Evolutionary conservation across 2,888 invertebrate species (phyloP).

Genomic region (Scaptomyza parva): DNA sequence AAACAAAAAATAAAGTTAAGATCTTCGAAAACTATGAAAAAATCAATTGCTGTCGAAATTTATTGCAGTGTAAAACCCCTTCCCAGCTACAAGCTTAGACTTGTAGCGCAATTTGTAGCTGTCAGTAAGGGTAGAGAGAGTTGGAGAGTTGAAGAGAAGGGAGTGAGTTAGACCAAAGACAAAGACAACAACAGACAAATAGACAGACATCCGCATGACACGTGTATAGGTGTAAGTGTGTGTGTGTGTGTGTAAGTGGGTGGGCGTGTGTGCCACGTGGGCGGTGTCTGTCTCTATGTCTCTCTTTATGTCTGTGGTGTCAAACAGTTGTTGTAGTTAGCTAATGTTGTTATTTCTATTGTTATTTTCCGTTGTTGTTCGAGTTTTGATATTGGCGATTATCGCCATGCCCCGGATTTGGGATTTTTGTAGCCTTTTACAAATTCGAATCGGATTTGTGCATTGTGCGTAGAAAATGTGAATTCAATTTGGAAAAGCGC

Average conservation of each 20-base stretch:
- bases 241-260: constrained; percentile 50
- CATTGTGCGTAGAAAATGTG: constrained; percentile 67
- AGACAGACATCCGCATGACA: constrained; percentile 57
- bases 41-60: not conserved
- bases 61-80: constrained; percentile 16
- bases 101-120: constrained; percentile 80
- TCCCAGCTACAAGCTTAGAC: constrained; percentile 39
- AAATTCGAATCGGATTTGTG: constrained; percentile 73
- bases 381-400: constrained; percentile 62
- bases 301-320: constrained; percentile 55
- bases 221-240: constrained; percentile 57
- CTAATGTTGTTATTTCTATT: constrained; percentile 45
- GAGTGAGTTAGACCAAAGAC: not conserved
- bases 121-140: constrained; percentile 60
- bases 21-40: not conserved
- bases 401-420: constrained; percentile 56
- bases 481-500: constrained; percentile 48
- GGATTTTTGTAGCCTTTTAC: constrained; percentile 23
- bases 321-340: constrained; percentile 60
- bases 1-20: too few species aligned
- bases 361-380: too few species aligned
- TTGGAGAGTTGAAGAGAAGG: not conserved
- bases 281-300: constrained; percentile 16
- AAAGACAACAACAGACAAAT: not conserved
- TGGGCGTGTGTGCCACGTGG: constrained; percentile 52